Evolutionary conservation across 2,888 invertebrate species (phyloP).

Genomic region (Lissonota sp.): DNA sequence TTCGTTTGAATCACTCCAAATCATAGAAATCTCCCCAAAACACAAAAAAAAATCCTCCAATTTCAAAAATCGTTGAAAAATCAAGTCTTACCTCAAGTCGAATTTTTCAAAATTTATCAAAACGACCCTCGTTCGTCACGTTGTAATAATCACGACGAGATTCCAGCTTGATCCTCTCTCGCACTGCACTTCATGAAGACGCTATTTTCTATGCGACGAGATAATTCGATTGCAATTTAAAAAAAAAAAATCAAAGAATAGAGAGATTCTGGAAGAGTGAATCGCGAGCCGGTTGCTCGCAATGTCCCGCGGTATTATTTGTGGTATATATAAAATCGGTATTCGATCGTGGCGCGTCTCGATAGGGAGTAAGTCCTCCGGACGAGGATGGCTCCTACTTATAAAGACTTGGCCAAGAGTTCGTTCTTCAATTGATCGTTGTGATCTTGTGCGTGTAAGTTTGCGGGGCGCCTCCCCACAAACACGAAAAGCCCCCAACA

Average conservation of each 20-base stretch:
- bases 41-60: not conserved
- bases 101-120: not conserved
- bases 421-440: constrained; percentile 65
- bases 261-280: too few species aligned
- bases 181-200: constrained; percentile 29
- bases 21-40: not conserved
- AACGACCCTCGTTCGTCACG: not conserved
- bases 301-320: not conserved
- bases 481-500: not conserved
- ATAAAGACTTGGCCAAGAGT: constrained; percentile 81
- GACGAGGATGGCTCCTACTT: constrained; percentile 83
- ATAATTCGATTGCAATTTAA: too few species aligned
- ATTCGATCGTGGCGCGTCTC: constrained; percentile 81
- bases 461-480: not conserved
- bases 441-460: constrained; percentile 27
- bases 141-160: not conserved
- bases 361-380: constrained; percentile 83
- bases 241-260: too few species aligned
- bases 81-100: not conserved
- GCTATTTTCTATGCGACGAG: not conserved
- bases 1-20: too few species aligned
- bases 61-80: not conserved
- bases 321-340: constrained; percentile 71
- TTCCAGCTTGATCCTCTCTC: constrained; percentile 10
- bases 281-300: too few species aligned